These are phyloP conservation scores for Cephus rjabovi DNA, from an alignment of 2,888 invertebrate species.

Conservation along the genomic window DNA sequence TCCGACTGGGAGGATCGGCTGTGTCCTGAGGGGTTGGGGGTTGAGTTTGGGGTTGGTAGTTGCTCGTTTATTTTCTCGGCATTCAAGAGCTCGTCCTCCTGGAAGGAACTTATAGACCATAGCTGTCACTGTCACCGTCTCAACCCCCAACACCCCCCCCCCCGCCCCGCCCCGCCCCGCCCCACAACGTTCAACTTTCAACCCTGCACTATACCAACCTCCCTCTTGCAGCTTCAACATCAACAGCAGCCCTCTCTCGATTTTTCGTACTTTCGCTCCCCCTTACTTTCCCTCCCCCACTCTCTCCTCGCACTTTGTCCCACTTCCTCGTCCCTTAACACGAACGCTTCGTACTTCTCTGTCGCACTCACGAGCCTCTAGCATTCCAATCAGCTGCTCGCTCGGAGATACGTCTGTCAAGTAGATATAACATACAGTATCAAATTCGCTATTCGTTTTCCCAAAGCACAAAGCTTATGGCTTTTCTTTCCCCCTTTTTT, in stretches of 20 bases:
- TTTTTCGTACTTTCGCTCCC: neutral
- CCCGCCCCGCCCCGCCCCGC: neutral
- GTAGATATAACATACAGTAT: neutral
- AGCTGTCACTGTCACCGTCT: constrained; percentile 18
- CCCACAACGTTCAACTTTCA: neutral
- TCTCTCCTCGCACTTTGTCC: neutral
- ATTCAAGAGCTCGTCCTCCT: constrained; percentile 10
- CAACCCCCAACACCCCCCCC: neutral
- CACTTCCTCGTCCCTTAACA: neutral
- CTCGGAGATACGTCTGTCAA: neutral
- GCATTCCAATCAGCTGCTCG: neutral
- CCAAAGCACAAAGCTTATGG: neutral
- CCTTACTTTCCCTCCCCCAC: neutral
- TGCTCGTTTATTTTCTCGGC: constrained; percentile 14
- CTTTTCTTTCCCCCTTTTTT: neutral
- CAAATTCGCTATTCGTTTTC: neutral
- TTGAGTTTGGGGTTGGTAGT: neutral
- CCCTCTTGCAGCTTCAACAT: neutral
- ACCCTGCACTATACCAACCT: neutral
- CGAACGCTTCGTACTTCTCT: neutral
- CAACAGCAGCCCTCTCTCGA: neutral
- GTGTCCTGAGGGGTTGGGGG: neutral
- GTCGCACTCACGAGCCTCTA: neutral
- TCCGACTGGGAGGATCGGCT: neutral
- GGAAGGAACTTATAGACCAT: constrained; percentile 10